Evolutionary conservation across 1,140 invertebrate species (phyloP).

Genomic region (Cherax destructor): DNA sequence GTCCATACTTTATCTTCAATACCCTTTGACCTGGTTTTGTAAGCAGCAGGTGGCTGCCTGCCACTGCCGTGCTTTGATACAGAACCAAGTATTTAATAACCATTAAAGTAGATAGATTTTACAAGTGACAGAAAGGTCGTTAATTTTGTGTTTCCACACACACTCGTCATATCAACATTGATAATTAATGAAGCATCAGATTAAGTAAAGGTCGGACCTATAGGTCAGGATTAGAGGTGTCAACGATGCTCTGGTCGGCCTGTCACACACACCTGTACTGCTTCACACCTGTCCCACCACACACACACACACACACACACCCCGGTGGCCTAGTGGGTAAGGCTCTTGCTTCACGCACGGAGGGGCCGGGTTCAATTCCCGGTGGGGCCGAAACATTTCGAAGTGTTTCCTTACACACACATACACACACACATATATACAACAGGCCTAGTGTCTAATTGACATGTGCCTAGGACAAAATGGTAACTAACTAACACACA

Average conservation of each 20-base stretch:
- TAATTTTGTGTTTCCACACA: constrained; percentile 46
- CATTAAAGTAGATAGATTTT: constrained; percentile 40
- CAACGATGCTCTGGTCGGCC: constrained; percentile 4
- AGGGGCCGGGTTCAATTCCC: too few species aligned
- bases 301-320: neutral
- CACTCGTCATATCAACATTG: constrained; percentile 41
- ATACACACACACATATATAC: too few species aligned
- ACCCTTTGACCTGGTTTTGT: neutral
- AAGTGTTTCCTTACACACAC: too few species aligned
- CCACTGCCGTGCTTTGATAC: neutral
- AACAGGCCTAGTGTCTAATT: too few species aligned
- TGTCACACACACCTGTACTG: neutral
- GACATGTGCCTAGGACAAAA: too few species aligned
- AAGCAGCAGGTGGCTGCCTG: neutral
- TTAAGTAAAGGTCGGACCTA: constrained; percentile 38
- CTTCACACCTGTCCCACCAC: neutral
- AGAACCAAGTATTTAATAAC: neutral
- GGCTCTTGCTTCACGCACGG: neutral
- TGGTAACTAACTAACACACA: too few species aligned
- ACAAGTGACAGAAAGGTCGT: constrained; percentile 11
- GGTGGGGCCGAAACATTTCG: too few species aligned
- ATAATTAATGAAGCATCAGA: constrained; percentile 36
- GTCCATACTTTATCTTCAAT: too few species aligned
- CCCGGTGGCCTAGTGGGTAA: too few species aligned
- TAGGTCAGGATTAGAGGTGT: constrained; percentile 41